These are phyloP conservation scores for Ciconia boyciana DNA, from an alignment of 2,113 vertebrate species.

Conservation along the genomic window DNA sequence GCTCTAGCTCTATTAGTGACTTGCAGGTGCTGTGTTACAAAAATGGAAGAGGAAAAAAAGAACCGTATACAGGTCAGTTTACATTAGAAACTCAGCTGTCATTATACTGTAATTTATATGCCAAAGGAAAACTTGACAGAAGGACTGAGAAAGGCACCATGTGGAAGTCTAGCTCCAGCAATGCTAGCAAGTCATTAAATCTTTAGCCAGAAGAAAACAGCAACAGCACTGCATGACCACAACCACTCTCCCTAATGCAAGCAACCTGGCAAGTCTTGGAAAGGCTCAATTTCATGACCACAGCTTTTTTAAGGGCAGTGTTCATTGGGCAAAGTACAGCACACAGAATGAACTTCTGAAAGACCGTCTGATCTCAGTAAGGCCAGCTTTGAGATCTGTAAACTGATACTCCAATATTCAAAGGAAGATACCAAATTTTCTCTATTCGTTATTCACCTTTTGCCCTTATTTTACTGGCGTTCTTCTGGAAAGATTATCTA, in stretches of 20 bases:
- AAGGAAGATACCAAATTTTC: neutral
- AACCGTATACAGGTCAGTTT: neutral
- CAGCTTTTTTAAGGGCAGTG: neutral
- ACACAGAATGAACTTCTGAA: neutral
- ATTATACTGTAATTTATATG: neutral
- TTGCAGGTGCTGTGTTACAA: neutral
- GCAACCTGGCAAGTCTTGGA: neutral
- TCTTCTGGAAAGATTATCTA: neutral
- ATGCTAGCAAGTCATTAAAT: neutral
- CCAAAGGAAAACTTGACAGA: neutral
- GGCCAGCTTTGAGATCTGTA: neutral
- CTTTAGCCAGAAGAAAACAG: neutral
- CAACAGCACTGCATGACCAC: neutral
- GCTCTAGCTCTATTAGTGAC: neutral
- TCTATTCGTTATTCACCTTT: neutral
- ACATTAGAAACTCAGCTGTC: neutral
- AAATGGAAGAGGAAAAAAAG: neutral
- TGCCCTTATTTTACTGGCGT: neutral
- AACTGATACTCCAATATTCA: neutral
- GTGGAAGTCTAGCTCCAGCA: neutral
- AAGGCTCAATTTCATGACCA: neutral
- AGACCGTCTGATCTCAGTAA: neutral
- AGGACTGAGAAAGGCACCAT: neutral
- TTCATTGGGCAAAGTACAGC: neutral
- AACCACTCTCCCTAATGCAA: conserved; percentile 24